Conservation (phyloP, 2,888 invertebrate genomes). For the Melieria picta region DNA sequence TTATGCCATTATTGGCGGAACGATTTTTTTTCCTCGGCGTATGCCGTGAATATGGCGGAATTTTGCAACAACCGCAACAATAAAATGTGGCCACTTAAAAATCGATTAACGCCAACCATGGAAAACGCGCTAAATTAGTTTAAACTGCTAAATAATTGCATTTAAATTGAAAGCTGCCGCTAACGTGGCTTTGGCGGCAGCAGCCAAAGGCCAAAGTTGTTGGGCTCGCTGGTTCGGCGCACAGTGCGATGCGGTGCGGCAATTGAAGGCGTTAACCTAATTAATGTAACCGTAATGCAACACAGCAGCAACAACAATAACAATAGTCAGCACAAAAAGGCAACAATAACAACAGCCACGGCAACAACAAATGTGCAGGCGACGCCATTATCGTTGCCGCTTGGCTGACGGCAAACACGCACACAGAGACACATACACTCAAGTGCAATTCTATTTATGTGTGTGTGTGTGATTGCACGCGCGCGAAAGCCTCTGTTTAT, state of each 20-base stretch:
- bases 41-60: background rate
- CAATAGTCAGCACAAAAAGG: background rate
- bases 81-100: slow-evolving; percentile 39
- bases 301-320: slow-evolving; percentile 26
- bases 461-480: too few species aligned
- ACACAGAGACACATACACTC: too few species aligned
- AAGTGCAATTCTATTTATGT: too few species aligned
- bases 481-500: too few species aligned
- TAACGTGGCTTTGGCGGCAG: background rate
- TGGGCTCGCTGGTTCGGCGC: too few species aligned
- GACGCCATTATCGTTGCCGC: background rate
- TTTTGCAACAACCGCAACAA: slow-evolving; percentile 9
- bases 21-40: too few species aligned
- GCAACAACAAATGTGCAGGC: background rate
- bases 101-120: slow-evolving; percentile 36
- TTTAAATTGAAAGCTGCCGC: slow-evolving; percentile 38
- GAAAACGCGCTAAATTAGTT: slow-evolving; percentile 34
- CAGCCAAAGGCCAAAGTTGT: background rate
- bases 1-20: too few species aligned
- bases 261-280: slow-evolving; percentile 35
- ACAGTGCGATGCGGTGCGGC: too few species aligned
- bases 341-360: slow-evolving; percentile 1
- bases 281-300: slow-evolving; percentile 29
- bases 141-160: slow-evolving; percentile 39
- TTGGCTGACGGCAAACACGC: too few species aligned